Evolutionary conservation across 1,140 invertebrate species (phyloP), one percentile per base, ranked within the genome.

Genomic region (Leptinotarsa texana): DNA sequence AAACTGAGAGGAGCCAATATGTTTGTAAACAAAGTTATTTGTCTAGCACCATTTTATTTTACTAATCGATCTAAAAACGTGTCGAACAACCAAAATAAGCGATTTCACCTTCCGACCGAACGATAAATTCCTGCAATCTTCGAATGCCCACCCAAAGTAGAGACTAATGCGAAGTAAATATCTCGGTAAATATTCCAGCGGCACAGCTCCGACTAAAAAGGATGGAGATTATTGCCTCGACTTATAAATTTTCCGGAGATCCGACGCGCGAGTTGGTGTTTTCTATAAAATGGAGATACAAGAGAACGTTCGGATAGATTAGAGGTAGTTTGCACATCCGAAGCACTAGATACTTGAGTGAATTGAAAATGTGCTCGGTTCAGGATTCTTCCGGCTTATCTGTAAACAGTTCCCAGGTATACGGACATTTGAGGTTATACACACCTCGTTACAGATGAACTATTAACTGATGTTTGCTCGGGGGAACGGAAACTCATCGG

Each of bases 281-380:
- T 57, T 57, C 51, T 57, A 57, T 57, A 57, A 57, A 57, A 57
- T 57, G 51, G 51, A 57, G 51, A 57, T 57, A 57, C 51, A 57
- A 57, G 51, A n/a, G 51, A 57, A 18, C 51, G 51, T 57, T 57
- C 17, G 13, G 51, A 57, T 17, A 57, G 51, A 57, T 57, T 57
- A 57, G 13, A 18, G n/a, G 51, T 57, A 57, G 51, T 57, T 57
- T 57, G 51, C 51, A 15, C 51, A 57, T 57, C 51, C 51, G 13
- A 57, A 57, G 17, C 51, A 57, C 6, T 18, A 15, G 51, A 4
- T 13, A 17, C 51, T 57, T 17, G 51, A 18, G 51, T 57, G 13
- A 57, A 57, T 57, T 57, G 51, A 57, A 57, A 57, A 57, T 57
- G 51, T 13, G 15, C 51, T 57, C 51, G 51, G 15, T 57, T 18